These are phyloP conservation scores for Blastobasis adustella DNA, from an alignment of 2,888 invertebrate genomes.

Conservation along the genomic window DNA sequence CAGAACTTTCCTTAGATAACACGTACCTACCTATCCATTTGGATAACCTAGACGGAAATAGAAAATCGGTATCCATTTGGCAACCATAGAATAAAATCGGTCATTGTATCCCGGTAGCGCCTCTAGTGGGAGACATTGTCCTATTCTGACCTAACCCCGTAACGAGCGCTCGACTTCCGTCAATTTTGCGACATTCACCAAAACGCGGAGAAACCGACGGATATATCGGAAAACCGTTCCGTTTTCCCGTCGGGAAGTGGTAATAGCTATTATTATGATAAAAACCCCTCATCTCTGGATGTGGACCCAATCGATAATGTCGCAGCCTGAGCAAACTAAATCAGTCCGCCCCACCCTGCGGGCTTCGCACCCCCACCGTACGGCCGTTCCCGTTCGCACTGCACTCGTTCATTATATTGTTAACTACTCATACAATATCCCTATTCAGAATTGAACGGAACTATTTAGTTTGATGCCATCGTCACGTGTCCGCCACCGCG, in stretches of 20 bases:
- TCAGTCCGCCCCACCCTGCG: conserved; percentile 24
- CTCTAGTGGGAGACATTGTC: too few species aligned
- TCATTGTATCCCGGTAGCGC: too few species aligned
- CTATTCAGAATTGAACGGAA: too few species aligned
- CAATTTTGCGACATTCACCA: not conserved
- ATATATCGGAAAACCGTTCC: not conserved
- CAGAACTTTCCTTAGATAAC: too few species aligned
- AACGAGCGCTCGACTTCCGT: too few species aligned
- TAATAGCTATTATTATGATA: conserved; percentile 6
- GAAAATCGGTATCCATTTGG: not conserved
- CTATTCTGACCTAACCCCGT: too few species aligned
- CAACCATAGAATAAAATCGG: not conserved
- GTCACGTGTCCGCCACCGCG: too few species aligned
- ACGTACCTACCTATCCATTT: too few species aligned
- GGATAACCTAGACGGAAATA: not conserved
- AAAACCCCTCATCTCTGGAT: conserved; percentile 21
- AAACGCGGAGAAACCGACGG: not conserved
- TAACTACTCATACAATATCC: too few species aligned
- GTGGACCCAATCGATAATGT: conserved; percentile 42
- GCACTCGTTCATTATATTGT: too few species aligned
- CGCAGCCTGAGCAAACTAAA: conserved; percentile 46
- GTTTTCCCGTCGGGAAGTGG: not conserved
- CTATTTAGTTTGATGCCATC: too few species aligned
- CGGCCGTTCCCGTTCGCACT: conserved; percentile 12
- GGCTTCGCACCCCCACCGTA: conserved; percentile 13